Percentiles rank a stretch among this genome's conserved stretches.
Conservation (phyloP, 64 coral and sea anemone species). For the Dendronephthya gigantea region DNA sequence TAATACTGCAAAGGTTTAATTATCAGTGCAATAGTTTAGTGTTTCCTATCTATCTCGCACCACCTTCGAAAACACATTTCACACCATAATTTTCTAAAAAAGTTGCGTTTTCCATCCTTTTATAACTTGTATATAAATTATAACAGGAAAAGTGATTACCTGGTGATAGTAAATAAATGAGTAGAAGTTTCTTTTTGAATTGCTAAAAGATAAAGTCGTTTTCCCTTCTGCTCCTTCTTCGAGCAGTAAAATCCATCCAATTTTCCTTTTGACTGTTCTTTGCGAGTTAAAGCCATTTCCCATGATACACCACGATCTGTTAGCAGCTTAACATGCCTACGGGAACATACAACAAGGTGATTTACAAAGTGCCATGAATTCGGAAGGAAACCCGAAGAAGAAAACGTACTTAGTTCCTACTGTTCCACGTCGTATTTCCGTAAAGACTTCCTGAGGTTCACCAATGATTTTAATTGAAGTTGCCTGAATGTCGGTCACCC, state of each 20-base stretch:
- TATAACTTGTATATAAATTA: too few relatives aligned
- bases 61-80: too few relatives aligned
- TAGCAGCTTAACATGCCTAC: conserved; percentile 62
- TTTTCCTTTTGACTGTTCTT: conserved; percentile 38
- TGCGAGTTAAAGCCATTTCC: conserved; percentile 52
- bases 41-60: too few relatives aligned
- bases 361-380: background rate
- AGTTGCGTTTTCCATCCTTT: too few relatives aligned
- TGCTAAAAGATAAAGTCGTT: conserved; percentile 66
- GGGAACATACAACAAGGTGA: background rate
- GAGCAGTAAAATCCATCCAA: conserved; percentile 90
- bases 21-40: too few relatives aligned
- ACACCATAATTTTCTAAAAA: too few relatives aligned
- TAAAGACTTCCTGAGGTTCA: conserved; percentile 60
- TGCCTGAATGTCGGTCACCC: conserved; percentile 79
- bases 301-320: conserved; percentile 79
- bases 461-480: conserved; percentile 73
- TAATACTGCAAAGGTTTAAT: too few relatives aligned
- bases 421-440: conserved; percentile 60
- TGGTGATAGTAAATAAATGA: conserved; percentile 75
- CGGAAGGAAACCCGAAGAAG: background rate
- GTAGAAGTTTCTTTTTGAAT: conserved; percentile 66
- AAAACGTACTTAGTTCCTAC: conserved; percentile 77
- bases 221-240: conserved; percentile 70
- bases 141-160: conserved; percentile 32